A percentile compares a stretch with the other conserved stretches of the same genome.
Evolutionary conservation across 1,140 invertebrate species (phyloP).

Genomic region (Octopus sinensis): DNA sequence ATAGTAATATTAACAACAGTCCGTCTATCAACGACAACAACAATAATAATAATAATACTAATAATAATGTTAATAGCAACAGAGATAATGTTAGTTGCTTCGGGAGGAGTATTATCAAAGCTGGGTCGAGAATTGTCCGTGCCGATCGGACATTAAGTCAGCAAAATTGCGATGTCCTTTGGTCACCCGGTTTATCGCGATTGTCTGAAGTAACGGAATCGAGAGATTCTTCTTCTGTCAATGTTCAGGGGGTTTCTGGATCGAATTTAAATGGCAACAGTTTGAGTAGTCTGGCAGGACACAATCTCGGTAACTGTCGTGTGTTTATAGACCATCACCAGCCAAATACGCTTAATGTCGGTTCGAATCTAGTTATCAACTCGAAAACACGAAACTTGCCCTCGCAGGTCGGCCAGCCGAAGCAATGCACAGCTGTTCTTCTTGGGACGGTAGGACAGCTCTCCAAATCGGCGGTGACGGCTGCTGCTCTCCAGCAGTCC

Average conservation of each 20-base stretch:
- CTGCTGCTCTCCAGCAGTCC: slow-evolving; percentile 39
- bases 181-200: too few species aligned
- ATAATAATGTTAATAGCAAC: too few species aligned
- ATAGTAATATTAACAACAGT: too few species aligned
- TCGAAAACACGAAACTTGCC: slow-evolving; percentile 46
- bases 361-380: slow-evolving; percentile 54
- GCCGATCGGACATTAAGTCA: too few species aligned
- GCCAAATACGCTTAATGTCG: slow-evolving; percentile 40
- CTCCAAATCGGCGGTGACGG: slow-evolving; percentile 21
- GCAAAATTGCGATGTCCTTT: too few species aligned
- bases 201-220: too few species aligned
- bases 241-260: neutral
- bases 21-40: too few species aligned
- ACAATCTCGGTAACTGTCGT: neutral
- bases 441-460: slow-evolving; percentile 23
- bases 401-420: slow-evolving; percentile 15
- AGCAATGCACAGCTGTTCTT: slow-evolving; percentile 20
- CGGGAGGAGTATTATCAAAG: too few species aligned
- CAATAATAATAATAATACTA: too few species aligned
- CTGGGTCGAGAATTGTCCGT: too few species aligned
- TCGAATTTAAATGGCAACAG: neutral
- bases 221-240: too few species aligned
- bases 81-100: too few species aligned
- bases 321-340: neutral
- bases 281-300: neutral